These are phyloP conservation scores for Parnassius apollo DNA, from an alignment of 2,888 invertebrate genomes.

Conservation along the genomic window DNA sequence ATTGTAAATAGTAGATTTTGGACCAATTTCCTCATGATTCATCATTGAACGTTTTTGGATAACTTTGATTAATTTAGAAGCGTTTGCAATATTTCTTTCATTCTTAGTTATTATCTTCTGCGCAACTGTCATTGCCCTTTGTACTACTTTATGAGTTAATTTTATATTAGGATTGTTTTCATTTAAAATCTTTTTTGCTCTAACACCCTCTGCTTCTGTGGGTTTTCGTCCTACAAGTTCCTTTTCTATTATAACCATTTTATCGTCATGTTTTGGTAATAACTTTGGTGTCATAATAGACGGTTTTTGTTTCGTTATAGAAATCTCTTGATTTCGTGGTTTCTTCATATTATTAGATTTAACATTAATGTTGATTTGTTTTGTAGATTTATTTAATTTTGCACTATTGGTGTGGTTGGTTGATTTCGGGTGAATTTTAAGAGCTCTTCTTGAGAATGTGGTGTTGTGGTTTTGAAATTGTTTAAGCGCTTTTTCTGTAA, in stretches of 20 bases:
- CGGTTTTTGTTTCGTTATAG: not conserved
- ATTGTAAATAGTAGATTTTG: not conserved
- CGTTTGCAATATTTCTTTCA: slow-evolving; percentile 30
- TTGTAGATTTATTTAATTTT: slow-evolving; percentile 9
- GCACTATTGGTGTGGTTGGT: not conserved
- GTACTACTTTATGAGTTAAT: slow-evolving; percentile 41
- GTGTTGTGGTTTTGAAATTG: slow-evolving; percentile 10
- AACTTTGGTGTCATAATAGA: not conserved
- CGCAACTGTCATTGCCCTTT: slow-evolving; percentile 43
- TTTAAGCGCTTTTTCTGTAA: slow-evolving; percentile 23
- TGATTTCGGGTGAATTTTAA: slow-evolving; percentile 13
- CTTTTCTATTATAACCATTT: slow-evolving; percentile 12
- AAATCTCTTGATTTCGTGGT: slow-evolving; percentile 6
- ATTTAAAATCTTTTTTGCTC: slow-evolving; percentile 23
- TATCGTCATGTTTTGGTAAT: slow-evolving; percentile 17
- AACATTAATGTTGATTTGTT: slow-evolving; percentile 7
- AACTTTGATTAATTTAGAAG: slow-evolving; percentile 27
- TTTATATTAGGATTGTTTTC: slow-evolving; percentile 32
- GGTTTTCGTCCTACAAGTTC: slow-evolving; percentile 18
- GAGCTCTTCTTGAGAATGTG: slow-evolving; percentile 9
- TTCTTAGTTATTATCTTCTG: slow-evolving; percentile 43
- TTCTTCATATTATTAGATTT: slow-evolving; percentile 13
- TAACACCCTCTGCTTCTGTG: slow-evolving; percentile 11
- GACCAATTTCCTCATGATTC: slow-evolving; percentile 24
- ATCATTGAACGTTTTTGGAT: slow-evolving; percentile 35